Percentiles rank a stretch among this genome's conserved stretches.
Evolutionary conservation across 2,888 invertebrate genomes (phyloP).

Genomic region (Heliconius sara): DNA sequence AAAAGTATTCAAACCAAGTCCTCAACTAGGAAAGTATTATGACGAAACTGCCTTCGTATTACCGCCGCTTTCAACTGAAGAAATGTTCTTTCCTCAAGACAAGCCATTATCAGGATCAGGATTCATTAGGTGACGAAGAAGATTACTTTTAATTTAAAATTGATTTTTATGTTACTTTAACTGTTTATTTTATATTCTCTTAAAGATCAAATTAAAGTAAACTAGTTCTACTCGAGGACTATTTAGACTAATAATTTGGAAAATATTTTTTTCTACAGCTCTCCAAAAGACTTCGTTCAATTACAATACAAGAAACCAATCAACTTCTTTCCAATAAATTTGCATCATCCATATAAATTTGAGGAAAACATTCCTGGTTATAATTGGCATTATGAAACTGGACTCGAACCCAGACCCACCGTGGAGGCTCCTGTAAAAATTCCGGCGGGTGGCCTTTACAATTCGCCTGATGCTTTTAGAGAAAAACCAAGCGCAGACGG

Average conservation of each 20-base stretch:
- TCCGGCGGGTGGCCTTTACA: constrained; percentile 71
- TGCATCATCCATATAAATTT: constrained; percentile 62
- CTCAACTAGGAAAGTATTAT: constrained; percentile 74
- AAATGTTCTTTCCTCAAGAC: constrained; percentile 53
- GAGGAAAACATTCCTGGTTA: constrained; percentile 58
- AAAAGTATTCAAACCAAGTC: constrained; percentile 80
- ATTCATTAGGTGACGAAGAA: constrained; percentile 58
- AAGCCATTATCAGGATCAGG: constrained; percentile 57
- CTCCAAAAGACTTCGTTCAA: constrained; percentile 56
- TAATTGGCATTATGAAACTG: constrained; percentile 54
- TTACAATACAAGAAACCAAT: constrained; percentile 49
- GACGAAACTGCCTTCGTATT: constrained; percentile 68
- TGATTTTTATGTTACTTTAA: too few species aligned
- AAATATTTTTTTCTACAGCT: constrained; percentile 53
- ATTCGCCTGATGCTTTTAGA: constrained; percentile 63
- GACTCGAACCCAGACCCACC: constrained; percentile 65
- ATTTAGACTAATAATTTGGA: not conserved
- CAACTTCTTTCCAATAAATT: not conserved
- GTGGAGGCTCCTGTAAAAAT: constrained; percentile 60
- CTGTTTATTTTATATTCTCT: too few species aligned
- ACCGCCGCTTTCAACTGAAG: constrained; percentile 53
- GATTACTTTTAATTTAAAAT: not conserved
- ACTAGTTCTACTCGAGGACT: too few species aligned
- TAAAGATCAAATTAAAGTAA: too few species aligned
- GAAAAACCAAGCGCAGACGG: constrained; percentile 57